A percentile compares a stretch with the other conserved stretches of the same genome.
phyloP scores from a whole-genome alignment of 2,888 invertebrate genomes.

The Trichacis sp. region DNA sequence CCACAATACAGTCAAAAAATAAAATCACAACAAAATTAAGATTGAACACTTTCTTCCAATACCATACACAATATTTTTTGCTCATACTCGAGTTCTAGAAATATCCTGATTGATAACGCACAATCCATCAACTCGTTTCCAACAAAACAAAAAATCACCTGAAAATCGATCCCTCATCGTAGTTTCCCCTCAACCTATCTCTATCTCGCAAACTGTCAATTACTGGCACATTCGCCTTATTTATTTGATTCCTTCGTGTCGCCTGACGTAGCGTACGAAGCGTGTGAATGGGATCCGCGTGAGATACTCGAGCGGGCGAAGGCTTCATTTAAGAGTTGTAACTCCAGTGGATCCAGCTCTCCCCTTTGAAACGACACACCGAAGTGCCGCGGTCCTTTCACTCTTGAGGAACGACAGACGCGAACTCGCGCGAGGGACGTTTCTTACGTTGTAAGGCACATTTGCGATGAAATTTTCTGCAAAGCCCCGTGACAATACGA shows the following conservation, averaged over 20 bases:
- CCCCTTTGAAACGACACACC: slow-evolving; percentile 35
- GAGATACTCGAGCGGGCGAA: slow-evolving; percentile 32
- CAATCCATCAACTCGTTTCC: too few relatives aligned
- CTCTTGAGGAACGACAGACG: slow-evolving; percentile 32
- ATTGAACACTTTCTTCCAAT: too few relatives aligned
- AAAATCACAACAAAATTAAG: too few relatives aligned
- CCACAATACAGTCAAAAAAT: too few relatives aligned
- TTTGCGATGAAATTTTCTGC: slow-evolving; percentile 32
- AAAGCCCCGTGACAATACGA: slow-evolving; percentile 30
- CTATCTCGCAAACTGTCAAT: too few relatives aligned
- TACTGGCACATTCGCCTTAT: too few relatives aligned
- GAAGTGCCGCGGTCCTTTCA: slow-evolving; percentile 36
- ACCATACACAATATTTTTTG: too few relatives aligned
- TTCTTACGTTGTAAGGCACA: slow-evolving; percentile 15
- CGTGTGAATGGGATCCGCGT: slow-evolving; percentile 31
- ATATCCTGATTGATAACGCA: too few relatives aligned
- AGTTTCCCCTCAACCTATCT: too few relatives aligned
- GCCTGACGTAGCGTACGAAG: slow-evolving; percentile 16
- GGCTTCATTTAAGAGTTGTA: slow-evolving; percentile 27
- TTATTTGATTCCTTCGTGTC: slow-evolving; percentile 18
- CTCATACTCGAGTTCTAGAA: too few relatives aligned
- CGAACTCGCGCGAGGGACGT: slow-evolving; percentile 9
- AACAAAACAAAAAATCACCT: too few relatives aligned
- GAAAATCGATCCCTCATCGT: too few relatives aligned
- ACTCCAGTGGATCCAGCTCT: slow-evolving; percentile 21